A percentile compares a stretch with the other conserved stretches of the same genome.
phyloP scores from a whole-genome alignment of 2,113 vertebrate genomes.

The Archilochus colubris region DNA sequence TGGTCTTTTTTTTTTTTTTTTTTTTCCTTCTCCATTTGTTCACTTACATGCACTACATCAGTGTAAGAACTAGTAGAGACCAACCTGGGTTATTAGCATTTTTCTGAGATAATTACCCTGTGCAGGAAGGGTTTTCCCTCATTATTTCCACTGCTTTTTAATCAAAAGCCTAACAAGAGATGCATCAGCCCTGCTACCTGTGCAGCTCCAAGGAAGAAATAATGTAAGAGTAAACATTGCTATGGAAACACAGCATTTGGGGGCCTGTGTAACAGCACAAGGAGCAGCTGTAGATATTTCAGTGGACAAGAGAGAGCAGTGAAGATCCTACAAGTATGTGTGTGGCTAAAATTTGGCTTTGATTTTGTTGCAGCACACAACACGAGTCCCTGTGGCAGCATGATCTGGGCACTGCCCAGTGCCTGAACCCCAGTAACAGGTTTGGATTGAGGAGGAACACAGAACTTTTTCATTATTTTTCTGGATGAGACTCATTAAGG shows the following conservation, averaged over 20 bases:
- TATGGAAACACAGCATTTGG: rapidly evolving
- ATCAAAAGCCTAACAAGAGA: neutral
- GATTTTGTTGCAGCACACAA: neutral
- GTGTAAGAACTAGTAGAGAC: neutral
- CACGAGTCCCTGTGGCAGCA: rapidly evolving
- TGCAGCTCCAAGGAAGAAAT: neutral
- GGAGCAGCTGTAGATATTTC: neutral
- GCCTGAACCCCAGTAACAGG: rapidly evolving
- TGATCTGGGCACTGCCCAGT: neutral
- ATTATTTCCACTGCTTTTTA: neutral
- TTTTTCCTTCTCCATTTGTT: neutral
- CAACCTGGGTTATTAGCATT: neutral
- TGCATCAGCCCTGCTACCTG: rapidly evolving
- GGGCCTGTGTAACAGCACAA: rapidly evolving
- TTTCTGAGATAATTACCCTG: neutral
- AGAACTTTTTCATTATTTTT: neutral
- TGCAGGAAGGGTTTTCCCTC: rapidly evolving
- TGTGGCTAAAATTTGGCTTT: neutral
- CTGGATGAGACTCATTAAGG: neutral
- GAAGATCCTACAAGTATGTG: rapidly evolving
- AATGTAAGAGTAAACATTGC: neutral
- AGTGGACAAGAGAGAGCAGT: neutral
- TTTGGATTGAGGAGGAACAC: neutral
- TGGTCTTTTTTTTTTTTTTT: neutral
- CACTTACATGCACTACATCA: neutral